phyloP scores from a whole-genome alignment of 2,113 vertebrate species.

The Microtus oregoni region DNA sequence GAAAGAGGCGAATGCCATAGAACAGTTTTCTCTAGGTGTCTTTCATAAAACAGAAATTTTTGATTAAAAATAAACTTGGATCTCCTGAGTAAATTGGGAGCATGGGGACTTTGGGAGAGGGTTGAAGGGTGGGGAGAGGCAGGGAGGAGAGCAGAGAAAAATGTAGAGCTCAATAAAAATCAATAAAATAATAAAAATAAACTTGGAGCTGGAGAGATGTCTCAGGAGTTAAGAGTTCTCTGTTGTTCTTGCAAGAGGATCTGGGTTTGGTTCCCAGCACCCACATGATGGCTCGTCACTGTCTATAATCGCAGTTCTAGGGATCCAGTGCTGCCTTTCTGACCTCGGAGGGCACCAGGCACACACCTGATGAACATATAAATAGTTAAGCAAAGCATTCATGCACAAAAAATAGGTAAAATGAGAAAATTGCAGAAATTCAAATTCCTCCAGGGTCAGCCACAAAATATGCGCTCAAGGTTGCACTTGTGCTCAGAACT shows the following conservation, averaged over 20 bases:
- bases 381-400: neutral
- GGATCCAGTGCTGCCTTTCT: neutral
- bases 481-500: neutral
- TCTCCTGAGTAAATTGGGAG: too few relatives aligned
- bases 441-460: neutral
- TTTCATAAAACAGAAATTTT: slow-evolving; percentile 21
- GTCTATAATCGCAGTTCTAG: neutral
- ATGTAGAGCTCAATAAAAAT: too few relatives aligned
- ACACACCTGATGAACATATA: neutral
- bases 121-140: too few relatives aligned
- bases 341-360: neutral
- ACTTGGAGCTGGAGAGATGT: neutral
- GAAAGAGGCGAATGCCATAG: neutral
- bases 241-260: neutral
- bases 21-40: slow-evolving; percentile 46
- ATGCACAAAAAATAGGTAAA: neutral
- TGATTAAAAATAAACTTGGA: neutral
- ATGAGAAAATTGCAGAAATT: neutral
- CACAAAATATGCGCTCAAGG: neutral
- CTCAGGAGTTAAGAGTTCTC: neutral
- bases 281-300: neutral
- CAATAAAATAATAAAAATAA: neutral
- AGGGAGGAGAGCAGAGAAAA: too few relatives aligned
- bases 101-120: too few relatives aligned
- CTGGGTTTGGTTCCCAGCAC: neutral